These are phyloP conservation scores for Castor canadensis DNA, from an alignment of 2,113 vertebrate genomes.

Conservation along the genomic window DNA sequence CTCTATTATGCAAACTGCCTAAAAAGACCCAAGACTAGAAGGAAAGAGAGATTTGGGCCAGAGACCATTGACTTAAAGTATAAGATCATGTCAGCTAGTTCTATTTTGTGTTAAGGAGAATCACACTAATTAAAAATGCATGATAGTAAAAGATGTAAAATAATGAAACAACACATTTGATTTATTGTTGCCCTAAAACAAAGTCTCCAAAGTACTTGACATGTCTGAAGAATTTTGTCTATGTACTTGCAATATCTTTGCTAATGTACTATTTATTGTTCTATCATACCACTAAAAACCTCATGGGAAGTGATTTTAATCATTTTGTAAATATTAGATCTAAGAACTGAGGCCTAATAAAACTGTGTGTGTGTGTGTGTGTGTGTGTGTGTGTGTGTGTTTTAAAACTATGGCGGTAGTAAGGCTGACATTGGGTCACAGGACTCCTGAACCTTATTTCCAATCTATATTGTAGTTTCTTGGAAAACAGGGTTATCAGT, in stretches of 20 bases:
- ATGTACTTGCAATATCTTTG: neutral
- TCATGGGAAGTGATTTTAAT: neutral
- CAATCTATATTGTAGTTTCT: neutral
- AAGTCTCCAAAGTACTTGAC: conserved; percentile 6
- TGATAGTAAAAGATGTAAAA: neutral
- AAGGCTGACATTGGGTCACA: neutral
- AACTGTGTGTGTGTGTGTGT: neutral
- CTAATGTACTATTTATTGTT: conserved; percentile 40
- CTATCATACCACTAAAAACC: neutral
- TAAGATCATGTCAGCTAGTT: neutral
- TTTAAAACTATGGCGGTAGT: neutral
- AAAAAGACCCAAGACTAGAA: neutral
- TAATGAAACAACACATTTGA: conserved; percentile 19
- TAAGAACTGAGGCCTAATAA: neutral
- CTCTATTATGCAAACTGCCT: neutral
- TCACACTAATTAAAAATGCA: conserved; percentile 34
- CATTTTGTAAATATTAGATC: conserved; percentile 21
- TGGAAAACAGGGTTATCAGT: neutral
- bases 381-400: too few species aligned
- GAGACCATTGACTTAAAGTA: neutral
- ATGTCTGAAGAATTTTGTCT: neutral
- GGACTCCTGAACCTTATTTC: neutral
- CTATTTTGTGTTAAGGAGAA: conserved; percentile 4
- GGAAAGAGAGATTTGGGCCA: neutral
- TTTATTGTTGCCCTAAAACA: conserved; percentile 20